Evolutionary conservation across 2,888 invertebrate species (phyloP).

Genomic region (Trissonchulus sp.): DNA sequence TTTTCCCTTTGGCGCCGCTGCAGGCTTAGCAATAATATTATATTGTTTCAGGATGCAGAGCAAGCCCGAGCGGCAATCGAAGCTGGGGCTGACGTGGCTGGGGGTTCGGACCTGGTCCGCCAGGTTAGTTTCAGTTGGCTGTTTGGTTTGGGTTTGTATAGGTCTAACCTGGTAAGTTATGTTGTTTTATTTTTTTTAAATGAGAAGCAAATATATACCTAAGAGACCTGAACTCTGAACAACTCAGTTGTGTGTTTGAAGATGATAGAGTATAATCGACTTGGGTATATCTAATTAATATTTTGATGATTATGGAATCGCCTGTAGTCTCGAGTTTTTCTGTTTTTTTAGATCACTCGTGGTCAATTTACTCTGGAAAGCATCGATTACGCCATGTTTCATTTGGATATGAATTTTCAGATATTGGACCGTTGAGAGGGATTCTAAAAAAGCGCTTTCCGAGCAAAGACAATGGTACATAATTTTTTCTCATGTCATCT

Average conservation of each 20-base stretch:
- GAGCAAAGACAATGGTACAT: slow-evolving; percentile 53
- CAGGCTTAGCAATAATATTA: too few species aligned
- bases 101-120: slow-evolving; percentile 69
- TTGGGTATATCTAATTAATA: too few species aligned
- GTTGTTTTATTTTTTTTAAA: too few species aligned
- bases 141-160: background rate
- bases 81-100: slow-evolving; percentile 68
- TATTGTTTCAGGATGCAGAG: slow-evolving; percentile 50
- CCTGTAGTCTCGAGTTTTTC: too few species aligned
- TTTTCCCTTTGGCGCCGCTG: too few species aligned
- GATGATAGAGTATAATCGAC: too few species aligned
- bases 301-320: too few species aligned
- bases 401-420: slow-evolving; percentile 72
- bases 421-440: slow-evolving; percentile 68
- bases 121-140: slow-evolving; percentile 57
- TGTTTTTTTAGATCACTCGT: slow-evolving; percentile 41
- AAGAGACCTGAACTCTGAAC: too few species aligned
- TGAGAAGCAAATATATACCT: too few species aligned
- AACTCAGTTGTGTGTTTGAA: too few species aligned
- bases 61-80: slow-evolving; percentile 61
- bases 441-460: slow-evolving; percentile 72
- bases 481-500: slow-evolving; percentile 8
- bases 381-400: slow-evolving; percentile 69
- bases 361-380: slow-evolving; percentile 57
- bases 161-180: background rate